Conservation (phyloP, 2,113 vertebrate genomes). For the Passerina amoena region DNA sequence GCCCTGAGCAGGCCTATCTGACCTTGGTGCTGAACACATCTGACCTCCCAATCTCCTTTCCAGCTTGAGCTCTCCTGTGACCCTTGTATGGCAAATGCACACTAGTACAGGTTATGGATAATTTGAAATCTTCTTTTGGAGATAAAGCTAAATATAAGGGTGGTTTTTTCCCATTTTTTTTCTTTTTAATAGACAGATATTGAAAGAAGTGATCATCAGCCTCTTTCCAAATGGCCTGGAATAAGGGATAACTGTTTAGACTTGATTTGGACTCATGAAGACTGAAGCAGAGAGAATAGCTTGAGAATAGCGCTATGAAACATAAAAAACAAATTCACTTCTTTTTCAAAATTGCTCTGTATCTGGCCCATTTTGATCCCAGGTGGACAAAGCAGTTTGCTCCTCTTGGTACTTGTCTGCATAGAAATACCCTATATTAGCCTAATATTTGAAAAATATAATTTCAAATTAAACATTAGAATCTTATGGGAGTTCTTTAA, state of each 20-base stretch:
- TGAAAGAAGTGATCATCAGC: not conserved
- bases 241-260: not conserved
- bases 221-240: not conserved
- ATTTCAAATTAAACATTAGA: not conserved
- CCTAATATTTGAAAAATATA: not conserved
- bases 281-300: not conserved
- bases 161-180: too few relatives aligned
- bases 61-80: accelerated
- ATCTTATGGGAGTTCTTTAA: not conserved
- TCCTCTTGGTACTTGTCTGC: not conserved
- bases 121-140: not conserved
- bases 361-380: not conserved
- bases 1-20: not conserved
- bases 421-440: not conserved
- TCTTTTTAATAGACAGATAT: not conserved
- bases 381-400: not conserved
- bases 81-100: not conserved
- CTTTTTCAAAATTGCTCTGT: not conserved
- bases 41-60: accelerated
- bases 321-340: not conserved
- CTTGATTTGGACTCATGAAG: not conserved
- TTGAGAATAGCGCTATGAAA: not conserved
- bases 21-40: not conserved
- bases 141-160: not conserved
- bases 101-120: not conserved